Conservation (phyloP, 2,113 vertebrate genomes). For the Myotis lucifugus region DNA sequence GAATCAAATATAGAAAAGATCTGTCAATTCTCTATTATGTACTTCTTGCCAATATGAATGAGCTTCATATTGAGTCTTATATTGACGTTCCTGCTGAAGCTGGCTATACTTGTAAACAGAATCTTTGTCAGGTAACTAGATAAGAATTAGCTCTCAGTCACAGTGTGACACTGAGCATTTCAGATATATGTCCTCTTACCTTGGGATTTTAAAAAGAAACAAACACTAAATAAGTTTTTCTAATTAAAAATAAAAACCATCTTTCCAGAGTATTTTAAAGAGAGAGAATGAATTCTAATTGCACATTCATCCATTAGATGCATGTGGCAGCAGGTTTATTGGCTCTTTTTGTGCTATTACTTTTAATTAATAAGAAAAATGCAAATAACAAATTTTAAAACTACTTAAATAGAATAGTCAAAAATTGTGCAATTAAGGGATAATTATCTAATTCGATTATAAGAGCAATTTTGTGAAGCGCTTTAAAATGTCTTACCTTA, state of each 20-base stretch:
- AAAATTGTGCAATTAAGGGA: neutral
- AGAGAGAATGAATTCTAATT: neutral
- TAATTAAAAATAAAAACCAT: neutral
- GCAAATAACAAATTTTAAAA: neutral
- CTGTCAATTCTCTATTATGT: constrained; percentile 10
- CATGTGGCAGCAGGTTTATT: neutral
- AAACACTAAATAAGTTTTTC: neutral
- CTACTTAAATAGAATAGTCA: neutral
- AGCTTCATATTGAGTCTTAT: neutral
- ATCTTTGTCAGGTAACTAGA: neutral
- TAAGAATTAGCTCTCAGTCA: neutral
- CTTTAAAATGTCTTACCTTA: neutral
- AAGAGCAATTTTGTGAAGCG: neutral
- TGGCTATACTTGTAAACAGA: constrained; percentile 18
- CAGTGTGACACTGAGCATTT: neutral
- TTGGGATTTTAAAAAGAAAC: constrained; percentile 19
- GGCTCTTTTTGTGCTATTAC: neutral
- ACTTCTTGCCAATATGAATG: constrained; percentile 32
- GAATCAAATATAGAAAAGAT: constrained; percentile 43
- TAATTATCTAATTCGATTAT: neutral
- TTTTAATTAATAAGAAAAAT: constrained; percentile 25
- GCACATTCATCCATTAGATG: neutral
- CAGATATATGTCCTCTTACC: neutral
- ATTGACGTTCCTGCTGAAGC: constrained; percentile 6
- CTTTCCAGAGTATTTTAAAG: neutral